Base-by-base conservation (phyloP, 2,888 invertebrate species). In the Rhopalosiphum nymphaeae region DNA sequence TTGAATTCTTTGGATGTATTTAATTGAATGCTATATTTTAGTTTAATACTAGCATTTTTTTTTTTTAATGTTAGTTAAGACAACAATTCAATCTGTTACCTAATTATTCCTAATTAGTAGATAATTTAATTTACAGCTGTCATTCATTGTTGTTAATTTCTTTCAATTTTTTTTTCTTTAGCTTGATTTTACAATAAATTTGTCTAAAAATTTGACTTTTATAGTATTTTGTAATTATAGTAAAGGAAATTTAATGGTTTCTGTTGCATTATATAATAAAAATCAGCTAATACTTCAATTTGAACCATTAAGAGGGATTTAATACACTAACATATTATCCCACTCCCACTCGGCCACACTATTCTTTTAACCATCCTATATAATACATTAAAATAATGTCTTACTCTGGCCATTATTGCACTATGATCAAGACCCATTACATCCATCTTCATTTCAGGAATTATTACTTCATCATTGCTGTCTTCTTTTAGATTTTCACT, bases 341-440 rank as follows among this genome's bases (percentile, higher is more conserved):
- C 29, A 53, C 29, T 29, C 0, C 10, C 29, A 53, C 29, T 61
- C 10, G 0, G n/a, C n/a, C 11, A 67, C n/a, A n/a, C 5, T 67
- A 78, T 78, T 78, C n/a, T 78, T 78, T 25, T 85, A 85, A 85
- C 44, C 44, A 26, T 26, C 26, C 26, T 44, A 26, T 26, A 44
- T 44, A 85, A 78, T n/a, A 78, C 5, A 36, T 36, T 78, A 78
- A 49, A 86, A 49, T 53, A 57, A 42, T 61, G 53, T 94, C 89
- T 95, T 95, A 96, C 96, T 95, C 95, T 95, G 11, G 95, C 96
- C 97, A 98, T 97, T 87, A 98, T 97, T 94, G 96, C 96, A 0
- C 96, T 96, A 95, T 97, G 97, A 95, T 98, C 97, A 89, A 95
- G 90, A 26, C 95, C 93, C 91, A 95, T 94, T 61, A 94, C 94